Percentiles rank a stretch among this genome's conserved stretches.
phyloP scores from a whole-genome alignment of 2,888 invertebrate species.

The Alentia gelatinosa region DNA sequence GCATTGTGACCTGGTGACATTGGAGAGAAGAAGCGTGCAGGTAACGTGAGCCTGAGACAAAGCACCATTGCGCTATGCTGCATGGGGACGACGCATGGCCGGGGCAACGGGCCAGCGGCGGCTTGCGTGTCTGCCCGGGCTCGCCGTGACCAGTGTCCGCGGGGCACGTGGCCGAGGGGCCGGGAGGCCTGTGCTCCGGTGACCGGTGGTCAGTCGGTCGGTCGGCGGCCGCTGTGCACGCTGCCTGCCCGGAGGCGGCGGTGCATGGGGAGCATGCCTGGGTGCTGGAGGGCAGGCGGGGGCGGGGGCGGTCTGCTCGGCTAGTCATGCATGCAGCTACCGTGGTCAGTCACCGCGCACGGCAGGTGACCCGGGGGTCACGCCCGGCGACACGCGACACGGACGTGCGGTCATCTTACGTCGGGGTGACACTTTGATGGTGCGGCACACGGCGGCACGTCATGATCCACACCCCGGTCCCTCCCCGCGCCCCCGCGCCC shows the following conservation, averaged over 20 bases:
- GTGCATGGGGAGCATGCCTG: neutral
- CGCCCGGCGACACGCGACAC: conserved; percentile 41
- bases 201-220: conserved; percentile 37
- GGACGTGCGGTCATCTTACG: conserved; percentile 51
- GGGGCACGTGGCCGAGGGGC: neutral
- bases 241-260: neutral
- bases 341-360: neutral
- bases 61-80: neutral
- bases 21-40: neutral
- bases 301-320: neutral
- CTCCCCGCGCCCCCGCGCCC: conserved; percentile 26
- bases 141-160: conserved; percentile 38
- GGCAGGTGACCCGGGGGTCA: neutral
- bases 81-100: neutral
- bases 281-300: neutral
- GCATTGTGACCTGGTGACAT: neutral
- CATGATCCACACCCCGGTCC: neutral
- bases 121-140: neutral
- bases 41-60: conserved; percentile 7
- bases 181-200: neutral
- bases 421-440: conserved; percentile 40
- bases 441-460: conserved; percentile 36
- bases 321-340: conserved; percentile 10
- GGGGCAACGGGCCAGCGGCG: neutral
- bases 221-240: neutral